Evolutionary conservation across 2,797 vertebrate genomes (phyloP).

Genomic region (Phoebastria nigripes): DNA sequence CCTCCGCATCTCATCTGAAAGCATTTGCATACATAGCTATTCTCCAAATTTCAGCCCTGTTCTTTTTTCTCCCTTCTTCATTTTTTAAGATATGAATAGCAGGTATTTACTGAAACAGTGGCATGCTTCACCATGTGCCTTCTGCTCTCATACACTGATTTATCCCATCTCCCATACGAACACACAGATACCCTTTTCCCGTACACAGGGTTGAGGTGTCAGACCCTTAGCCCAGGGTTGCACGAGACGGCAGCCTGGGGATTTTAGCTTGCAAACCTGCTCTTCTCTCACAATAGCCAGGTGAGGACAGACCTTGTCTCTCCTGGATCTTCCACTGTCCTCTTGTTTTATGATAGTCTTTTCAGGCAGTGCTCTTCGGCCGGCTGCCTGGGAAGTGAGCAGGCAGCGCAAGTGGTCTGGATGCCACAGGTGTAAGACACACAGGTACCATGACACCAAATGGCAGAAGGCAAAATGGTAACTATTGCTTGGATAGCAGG

Average conservation of each 20-base stretch:
- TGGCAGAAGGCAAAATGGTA: background rate
- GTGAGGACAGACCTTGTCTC: background rate
- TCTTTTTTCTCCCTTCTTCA: background rate
- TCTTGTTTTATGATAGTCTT: background rate
- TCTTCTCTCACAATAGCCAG: background rate
- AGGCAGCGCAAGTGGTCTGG: background rate
- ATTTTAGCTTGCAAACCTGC: background rate
- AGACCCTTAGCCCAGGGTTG: background rate
- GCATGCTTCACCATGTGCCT: background rate
- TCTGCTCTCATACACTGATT: background rate
- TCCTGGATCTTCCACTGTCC: background rate
- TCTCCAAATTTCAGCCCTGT: background rate
- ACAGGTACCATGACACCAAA: background rate
- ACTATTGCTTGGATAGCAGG: background rate
- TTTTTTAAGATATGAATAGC: background rate
- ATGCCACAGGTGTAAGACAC: background rate
- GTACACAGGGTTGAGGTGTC: fast-evolving
- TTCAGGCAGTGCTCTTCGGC: background rate
- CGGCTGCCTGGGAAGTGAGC: fast-evolving
- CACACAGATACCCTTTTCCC: background rate
- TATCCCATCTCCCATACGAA: background rate
- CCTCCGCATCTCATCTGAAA: background rate
- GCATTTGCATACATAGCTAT: background rate
- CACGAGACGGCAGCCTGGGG: background rate
- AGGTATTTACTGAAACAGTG: background rate